Percentiles rank a stretch among this genome's conserved stretches.
These are phyloP conservation scores for Marmota flaviventris DNA, from an alignment of 2,113 vertebrate species.

Conservation along the genomic window DNA sequence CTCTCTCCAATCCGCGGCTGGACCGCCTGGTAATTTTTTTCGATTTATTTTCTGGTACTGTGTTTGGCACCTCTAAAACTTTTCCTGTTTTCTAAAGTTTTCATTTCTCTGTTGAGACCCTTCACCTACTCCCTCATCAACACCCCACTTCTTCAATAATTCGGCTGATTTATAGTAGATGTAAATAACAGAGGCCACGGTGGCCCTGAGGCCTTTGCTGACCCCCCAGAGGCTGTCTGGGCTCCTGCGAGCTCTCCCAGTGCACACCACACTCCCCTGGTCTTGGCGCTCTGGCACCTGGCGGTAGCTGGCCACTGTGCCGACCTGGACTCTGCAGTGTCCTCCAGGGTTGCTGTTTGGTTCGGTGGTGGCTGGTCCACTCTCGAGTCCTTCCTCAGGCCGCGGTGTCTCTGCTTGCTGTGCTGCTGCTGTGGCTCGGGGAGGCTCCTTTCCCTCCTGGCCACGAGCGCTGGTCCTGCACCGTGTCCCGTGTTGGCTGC, in stretches of 20 bases:
- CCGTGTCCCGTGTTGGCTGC: accelerated
- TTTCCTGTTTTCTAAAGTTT: too few relatives aligned
- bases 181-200: neutral
- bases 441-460: accelerated
- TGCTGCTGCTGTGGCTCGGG: accelerated
- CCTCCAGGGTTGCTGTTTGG: too few relatives aligned
- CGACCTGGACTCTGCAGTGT: too few relatives aligned
- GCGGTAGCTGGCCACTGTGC: too few relatives aligned
- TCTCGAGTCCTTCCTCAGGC: too few relatives aligned
- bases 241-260: neutral
- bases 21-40: neutral
- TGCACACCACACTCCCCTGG: accelerated
- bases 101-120: neutral
- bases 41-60: neutral
- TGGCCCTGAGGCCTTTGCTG: neutral
- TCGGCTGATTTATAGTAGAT: too few relatives aligned
- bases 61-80: neutral
- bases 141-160: neutral
- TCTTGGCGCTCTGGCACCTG: too few relatives aligned
- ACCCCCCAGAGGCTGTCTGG: neutral
- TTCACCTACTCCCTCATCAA: neutral
- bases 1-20: neutral
- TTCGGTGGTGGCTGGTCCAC: too few relatives aligned
- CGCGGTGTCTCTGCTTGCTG: neutral
- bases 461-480: accelerated